Evolutionary conservation across 2,888 invertebrate genomes (phyloP).

Genomic region (Cephus pygmeus): DNA sequence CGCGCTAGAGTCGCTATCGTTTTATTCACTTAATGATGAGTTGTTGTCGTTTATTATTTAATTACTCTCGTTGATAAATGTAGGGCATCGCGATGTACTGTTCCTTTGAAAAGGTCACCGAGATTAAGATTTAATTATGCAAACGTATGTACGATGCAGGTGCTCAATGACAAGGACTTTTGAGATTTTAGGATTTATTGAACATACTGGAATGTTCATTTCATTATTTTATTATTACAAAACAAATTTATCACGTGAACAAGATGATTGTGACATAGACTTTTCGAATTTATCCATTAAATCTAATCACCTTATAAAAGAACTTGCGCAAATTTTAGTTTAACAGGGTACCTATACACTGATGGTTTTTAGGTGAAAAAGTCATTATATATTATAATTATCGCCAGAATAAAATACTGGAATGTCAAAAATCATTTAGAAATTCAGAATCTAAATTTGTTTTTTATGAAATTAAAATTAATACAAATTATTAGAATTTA

Average conservation of each 20-base stretch:
- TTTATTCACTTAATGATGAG: constrained; percentile 49
- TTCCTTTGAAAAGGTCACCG: constrained; percentile 46
- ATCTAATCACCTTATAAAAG: no score
- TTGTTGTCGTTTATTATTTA: constrained; percentile 56
- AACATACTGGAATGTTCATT: not conserved
- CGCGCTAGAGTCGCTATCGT: constrained; percentile 9
- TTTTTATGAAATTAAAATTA: not conserved
- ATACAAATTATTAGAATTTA: no score
- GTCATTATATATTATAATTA: not conserved
- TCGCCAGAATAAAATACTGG: no score
- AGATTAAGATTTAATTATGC: constrained; percentile 50
- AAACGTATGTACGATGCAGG: not conserved
- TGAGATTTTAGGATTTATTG: not conserved
- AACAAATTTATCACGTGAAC: not conserved
- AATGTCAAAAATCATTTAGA: no score
- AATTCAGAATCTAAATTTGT: not conserved
- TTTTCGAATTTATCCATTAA: not conserved
- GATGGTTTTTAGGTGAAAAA: not conserved
- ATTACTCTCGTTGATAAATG: constrained; percentile 56
- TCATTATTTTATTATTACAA: not conserved
- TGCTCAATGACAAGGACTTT: not conserved
- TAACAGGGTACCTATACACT: not conserved
- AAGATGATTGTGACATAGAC: not conserved
- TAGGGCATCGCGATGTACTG: constrained; percentile 39
- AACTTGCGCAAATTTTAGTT: no score